Evolutionary conservation across 2,797 vertebrate genomes (phyloP), one percentile per base, ranked within the genome.

Genomic region (Sebastes melanostomus): DNA sequence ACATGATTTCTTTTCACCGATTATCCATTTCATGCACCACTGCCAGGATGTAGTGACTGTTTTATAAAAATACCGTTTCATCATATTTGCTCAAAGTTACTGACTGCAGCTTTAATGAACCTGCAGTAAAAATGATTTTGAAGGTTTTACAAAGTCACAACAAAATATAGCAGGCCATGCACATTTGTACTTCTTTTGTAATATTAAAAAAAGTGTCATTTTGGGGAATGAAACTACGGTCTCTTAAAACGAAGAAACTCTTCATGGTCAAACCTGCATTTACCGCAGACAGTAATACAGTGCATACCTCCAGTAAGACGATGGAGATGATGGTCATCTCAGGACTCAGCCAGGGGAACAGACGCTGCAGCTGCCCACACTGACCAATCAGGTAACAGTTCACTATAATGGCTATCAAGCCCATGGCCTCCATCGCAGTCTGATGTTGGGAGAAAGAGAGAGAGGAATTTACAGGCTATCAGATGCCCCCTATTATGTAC

Each of bases 371-470:
- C 93, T 99, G 98, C 32, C 98, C 98, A 1, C 98, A 99, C 91
- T 99, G 98, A 29, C 98, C 97, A 27, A 99, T 98, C 94, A 99
- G 94, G 93, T 98, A 99, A 89, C 98, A 99, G 95, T 99, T 99
- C 20, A 99, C 97, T 77, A 99, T 96, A 52, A 99, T 98, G 68
- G 97, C 98, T 83, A 99, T 91, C 63, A 99, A 91, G 0, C 98
- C 98, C 98, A 99, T 98, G 67, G 96, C 97, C 88, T 99, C 98
- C 98, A 99, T 98, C 20, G 96, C 97, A 82, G 97, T 98, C 97
- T 99, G 95, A 66, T 69, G 58, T 83, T 78, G 20, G 59, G 32
- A 82, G 5, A 80, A 9, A 2, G 4, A 62, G 6, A 78, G 29
- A 66, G 30, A 74, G 18, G 61, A 0, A 73, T 59, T 55, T n/a